A percentile compares a stretch with the other conserved stretches of the same genome.
phyloP scores from a whole-genome alignment of 2,888 invertebrate genomes.

The Orthosia incerta region DNA sequence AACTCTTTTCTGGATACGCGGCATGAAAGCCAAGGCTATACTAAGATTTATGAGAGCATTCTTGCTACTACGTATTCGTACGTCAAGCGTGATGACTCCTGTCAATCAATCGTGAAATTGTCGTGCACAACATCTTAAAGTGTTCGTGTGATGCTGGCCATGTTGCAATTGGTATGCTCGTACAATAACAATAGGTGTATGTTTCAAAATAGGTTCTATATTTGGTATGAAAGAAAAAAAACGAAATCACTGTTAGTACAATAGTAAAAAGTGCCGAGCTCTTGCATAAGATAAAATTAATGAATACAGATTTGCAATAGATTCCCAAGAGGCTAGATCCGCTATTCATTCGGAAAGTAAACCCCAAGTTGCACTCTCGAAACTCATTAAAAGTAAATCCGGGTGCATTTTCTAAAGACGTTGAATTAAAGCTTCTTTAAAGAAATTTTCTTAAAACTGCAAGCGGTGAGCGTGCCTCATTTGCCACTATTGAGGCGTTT shows the following conservation, averaged over 20 bases:
- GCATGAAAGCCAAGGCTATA: constrained; percentile 76
- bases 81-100: constrained; percentile 84
- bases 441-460: constrained; percentile 88
- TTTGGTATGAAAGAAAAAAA: neutral
- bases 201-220: neutral
- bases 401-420: constrained; percentile 89
- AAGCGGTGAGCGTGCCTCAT: constrained; percentile 86
- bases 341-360: constrained; percentile 87
- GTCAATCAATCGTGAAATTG: constrained; percentile 86
- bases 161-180: constrained; percentile 33
- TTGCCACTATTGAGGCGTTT: constrained; percentile 87
- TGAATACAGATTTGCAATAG: constrained; percentile 73
- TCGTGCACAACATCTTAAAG: constrained; percentile 71
- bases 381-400: constrained; percentile 91
- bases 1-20: constrained; percentile 30
- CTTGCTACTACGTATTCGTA: constrained; percentile 78
- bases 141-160: constrained; percentile 37
- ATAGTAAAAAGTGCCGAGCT: neutral
- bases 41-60: constrained; percentile 86
- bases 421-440: constrained; percentile 87
- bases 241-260: neutral
- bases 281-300: constrained; percentile 65
- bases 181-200: neutral
- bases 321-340: constrained; percentile 73
- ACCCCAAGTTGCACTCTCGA: constrained; percentile 86